Evolutionary conservation across 2,888 invertebrate genomes (phyloP), one percentile per base, ranked within the genome.

Genomic region (Hypomecis atomaria): DNA sequence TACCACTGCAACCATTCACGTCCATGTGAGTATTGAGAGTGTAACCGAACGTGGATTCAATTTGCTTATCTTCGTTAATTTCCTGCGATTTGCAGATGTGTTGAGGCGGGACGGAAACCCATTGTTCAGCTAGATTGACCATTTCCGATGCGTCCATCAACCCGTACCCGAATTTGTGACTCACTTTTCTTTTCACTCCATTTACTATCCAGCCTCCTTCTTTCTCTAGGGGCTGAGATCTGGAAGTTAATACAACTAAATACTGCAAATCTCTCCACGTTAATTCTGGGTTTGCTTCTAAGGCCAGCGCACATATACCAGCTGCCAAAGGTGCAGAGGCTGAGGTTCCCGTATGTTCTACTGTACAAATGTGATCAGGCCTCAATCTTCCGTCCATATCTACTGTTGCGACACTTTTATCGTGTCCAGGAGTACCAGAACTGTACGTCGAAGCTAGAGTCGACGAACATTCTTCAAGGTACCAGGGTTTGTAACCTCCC

Each of bases 231-330:
- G 99, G 99, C 52, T 95, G 95, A 2, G 98, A 95, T 70, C 98
- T 94, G 37, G 98, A 98, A 0, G 98, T 98, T 79, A 98, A 94
- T 9, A 99, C 97, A 6, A 99, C 97, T 55, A 99, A 93, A 86
- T 99, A 98, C 90, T 99, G 99, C 95, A 99, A 96, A 87, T 99
- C 99, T 73, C 99, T 94, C 99, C 99, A 99, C 0, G 99, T 98
- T 49, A 99, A 91, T 69, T 95, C 94, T 2, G 98, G 96, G 87
- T 98, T 99, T 0, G 98, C 98, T 93, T 99, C 98, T 59, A 99
- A 93, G 0, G 98, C 97, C 69, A 99, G 88, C 6, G 98, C 98
- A 78, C 97, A 97, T 59, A 99, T 97, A n/a, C 98, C 99, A 5
- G 98, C 98, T 0, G 98, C 98, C 72, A 99, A 88, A 0, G 99